These are phyloP conservation scores for Aselliscus stoliczkanus DNA, from an alignment of 2,797 vertebrate genomes.

Conservation along the genomic window DNA sequence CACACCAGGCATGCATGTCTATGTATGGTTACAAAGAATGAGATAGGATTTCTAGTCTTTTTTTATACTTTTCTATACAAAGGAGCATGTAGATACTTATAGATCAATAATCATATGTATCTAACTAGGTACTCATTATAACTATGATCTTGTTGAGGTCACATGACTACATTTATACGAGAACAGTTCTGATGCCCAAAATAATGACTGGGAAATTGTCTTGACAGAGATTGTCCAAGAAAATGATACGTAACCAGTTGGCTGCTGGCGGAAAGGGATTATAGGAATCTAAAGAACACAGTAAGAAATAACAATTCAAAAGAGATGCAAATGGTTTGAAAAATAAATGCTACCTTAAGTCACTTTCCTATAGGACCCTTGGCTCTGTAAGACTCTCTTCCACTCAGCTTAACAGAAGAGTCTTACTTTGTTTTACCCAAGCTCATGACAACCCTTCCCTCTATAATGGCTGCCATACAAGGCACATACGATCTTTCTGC, in stretches of 20 bases:
- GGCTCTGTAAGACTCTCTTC: background rate
- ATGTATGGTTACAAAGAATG: background rate
- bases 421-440: background rate
- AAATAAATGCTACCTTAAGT: background rate
- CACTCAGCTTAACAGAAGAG: background rate
- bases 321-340: background rate
- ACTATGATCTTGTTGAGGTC: background rate
- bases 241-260: background rate
- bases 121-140: background rate
- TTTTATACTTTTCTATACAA: background rate
- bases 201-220: background rate
- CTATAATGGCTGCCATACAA: background rate
- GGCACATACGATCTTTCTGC: background rate
- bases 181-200: background rate
- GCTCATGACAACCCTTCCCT: background rate
- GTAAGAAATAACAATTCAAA: background rate
- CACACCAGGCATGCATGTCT: background rate
- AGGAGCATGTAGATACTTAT: background rate
- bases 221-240: background rate
- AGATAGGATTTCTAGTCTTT: background rate
- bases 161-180: background rate
- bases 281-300: background rate
- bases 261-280: background rate
- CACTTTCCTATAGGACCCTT: background rate
- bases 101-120: background rate